These are phyloP conservation scores for Porites lutea DNA, from an alignment of 64 coral and sea anemone species.

Conservation along the genomic window DNA sequence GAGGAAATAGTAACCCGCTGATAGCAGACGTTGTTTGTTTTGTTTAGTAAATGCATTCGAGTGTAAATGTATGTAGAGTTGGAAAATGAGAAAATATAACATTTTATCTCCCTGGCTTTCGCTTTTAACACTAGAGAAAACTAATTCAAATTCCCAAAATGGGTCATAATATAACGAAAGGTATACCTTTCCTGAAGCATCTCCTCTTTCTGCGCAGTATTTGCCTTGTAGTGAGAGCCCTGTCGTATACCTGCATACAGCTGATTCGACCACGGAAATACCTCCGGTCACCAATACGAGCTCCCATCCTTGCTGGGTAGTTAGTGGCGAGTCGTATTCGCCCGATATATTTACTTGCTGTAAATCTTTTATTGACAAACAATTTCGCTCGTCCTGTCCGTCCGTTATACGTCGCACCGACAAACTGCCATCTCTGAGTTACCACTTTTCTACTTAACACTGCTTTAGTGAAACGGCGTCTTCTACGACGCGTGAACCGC, in stretches of 20 bases:
- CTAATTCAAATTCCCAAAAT: too few species aligned
- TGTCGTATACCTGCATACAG: slow-evolving; percentile 81
- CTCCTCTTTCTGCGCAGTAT: slow-evolving; percentile 57
- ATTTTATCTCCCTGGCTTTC: too few species aligned
- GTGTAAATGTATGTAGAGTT: too few species aligned
- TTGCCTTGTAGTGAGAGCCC: slow-evolving; percentile 32
- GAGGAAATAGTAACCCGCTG: too few species aligned
- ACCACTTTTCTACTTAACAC: slow-evolving; percentile 15
- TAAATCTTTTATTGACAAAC: slow-evolving; percentile 71
- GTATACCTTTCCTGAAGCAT: slow-evolving; percentile 61
- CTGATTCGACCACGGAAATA: slow-evolving; percentile 82
- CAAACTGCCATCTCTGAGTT: slow-evolving; percentile 66
- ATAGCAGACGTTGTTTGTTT: too few species aligned
- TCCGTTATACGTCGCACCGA: slow-evolving; percentile 77
- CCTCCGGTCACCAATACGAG: slow-evolving; percentile 47
- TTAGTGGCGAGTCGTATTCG: slow-evolving; percentile 60
- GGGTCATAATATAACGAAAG: background rate
- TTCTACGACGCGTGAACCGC: slow-evolving; percentile 64
- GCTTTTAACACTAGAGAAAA: too few species aligned
- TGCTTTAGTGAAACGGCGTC: slow-evolving; percentile 27
- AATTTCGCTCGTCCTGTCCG: slow-evolving; percentile 62
- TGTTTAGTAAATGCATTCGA: too few species aligned
- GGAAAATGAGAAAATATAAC: too few species aligned
- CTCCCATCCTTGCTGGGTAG: slow-evolving; percentile 50
- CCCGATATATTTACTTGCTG: slow-evolving; percentile 45